Conservation (phyloP, 2,888 invertebrate genomes). For the Cryptophagus acutangulus region DNA sequence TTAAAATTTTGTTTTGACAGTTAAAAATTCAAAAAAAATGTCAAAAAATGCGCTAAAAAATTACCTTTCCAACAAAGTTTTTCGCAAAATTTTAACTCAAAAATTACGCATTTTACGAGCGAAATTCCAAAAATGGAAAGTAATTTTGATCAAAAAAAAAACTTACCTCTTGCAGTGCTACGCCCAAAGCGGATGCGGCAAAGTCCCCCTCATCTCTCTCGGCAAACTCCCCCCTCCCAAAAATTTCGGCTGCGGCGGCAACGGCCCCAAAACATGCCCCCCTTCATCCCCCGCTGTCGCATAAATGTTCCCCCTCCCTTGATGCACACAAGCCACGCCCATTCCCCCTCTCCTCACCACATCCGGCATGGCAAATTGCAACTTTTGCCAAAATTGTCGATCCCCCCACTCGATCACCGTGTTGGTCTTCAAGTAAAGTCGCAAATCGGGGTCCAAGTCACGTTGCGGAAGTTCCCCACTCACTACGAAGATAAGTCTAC, state of each 20-base stretch:
- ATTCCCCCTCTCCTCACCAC: too few species aligned
- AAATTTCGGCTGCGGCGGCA: slow-evolving; percentile 57
- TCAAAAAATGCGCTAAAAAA: too few species aligned
- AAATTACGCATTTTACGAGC: too few species aligned
- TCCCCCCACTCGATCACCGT: slow-evolving; percentile 92
- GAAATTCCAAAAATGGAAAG: too few species aligned
- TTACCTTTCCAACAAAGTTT: too few species aligned
- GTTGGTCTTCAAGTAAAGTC: slow-evolving; percentile 84
- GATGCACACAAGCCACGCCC: slow-evolving; percentile 58
- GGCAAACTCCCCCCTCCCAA: slow-evolving; percentile 53
- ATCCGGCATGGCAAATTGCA: slow-evolving; percentile 87
- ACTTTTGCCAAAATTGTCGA: slow-evolving; percentile 94
- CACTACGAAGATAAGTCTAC: slow-evolving; percentile 83
- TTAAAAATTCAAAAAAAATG: too few species aligned
- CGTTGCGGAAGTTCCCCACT: slow-evolving; percentile 84
- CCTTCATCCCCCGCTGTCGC: slow-evolving; percentile 57
- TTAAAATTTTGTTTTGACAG: too few species aligned
- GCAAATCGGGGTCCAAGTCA: slow-evolving; percentile 85
- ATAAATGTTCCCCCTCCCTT: slow-evolving; percentile 67
- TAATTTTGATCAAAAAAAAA: too few species aligned
- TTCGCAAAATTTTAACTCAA: too few species aligned
- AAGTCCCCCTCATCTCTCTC: slow-evolving; percentile 51
- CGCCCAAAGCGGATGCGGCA: slow-evolving; percentile 73
- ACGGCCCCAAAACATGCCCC: slow-evolving; percentile 58
- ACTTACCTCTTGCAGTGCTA: too few species aligned